Conservation (phyloP, 2,888 invertebrate species). For the Diarsia rubi region DNA sequence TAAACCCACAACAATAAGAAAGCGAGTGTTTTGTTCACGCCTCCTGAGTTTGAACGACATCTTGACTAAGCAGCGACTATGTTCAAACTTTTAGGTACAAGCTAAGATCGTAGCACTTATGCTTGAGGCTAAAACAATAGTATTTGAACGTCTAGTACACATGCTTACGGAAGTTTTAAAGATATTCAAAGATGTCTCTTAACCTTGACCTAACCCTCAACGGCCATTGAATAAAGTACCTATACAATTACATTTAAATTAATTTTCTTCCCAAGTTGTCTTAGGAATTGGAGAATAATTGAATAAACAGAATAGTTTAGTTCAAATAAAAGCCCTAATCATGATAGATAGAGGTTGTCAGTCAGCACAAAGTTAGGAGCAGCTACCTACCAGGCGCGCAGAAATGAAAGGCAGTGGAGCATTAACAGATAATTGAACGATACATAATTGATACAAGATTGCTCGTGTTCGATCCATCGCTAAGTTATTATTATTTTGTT, state of each 20-base stretch:
- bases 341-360: slow-evolving; percentile 15
- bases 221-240: slow-evolving; percentile 9
- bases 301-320: slow-evolving; percentile 10
- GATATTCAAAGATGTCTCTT: neutral
- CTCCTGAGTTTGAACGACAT: slow-evolving; percentile 26
- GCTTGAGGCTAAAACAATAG: slow-evolving; percentile 48
- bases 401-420: slow-evolving; percentile 33
- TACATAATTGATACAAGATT: slow-evolving; percentile 53
- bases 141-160: slow-evolving; percentile 21
- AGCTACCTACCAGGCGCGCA: slow-evolving; percentile 36
- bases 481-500: slow-evolving; percentile 24
- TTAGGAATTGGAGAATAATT: slow-evolving; percentile 14
- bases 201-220: slow-evolving; percentile 1
- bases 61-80: slow-evolving; percentile 21
- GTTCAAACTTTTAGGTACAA: slow-evolving; percentile 12
- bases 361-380: slow-evolving; percentile 21
- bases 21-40: slow-evolving; percentile 21
- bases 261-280: slow-evolving; percentile 2
- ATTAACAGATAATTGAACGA: slow-evolving; percentile 51
- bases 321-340: slow-evolving; percentile 4
- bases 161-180: slow-evolving; percentile 2
- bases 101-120: slow-evolving; percentile 42
- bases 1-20: slow-evolving; percentile 17
- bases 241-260: neutral
- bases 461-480: slow-evolving; percentile 38